Base-by-base conservation (phyloP, 2,888 invertebrate genomes). In the Dione juno region DNA sequence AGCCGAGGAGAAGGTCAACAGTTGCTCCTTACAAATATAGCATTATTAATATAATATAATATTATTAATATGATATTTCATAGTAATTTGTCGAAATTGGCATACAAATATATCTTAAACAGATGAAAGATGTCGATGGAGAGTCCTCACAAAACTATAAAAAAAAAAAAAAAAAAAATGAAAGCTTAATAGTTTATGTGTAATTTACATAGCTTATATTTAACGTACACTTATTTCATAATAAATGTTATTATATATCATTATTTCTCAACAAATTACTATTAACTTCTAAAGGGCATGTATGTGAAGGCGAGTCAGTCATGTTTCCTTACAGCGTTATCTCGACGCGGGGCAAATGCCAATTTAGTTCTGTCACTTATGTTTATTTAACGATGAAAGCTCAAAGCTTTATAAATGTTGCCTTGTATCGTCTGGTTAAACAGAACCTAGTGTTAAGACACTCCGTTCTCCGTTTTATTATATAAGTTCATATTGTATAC, bases 221-320 rank as follows among this genome's bases (percentile, higher is more conserved):
- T n/a, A n/a, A n/a, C n/a, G n/a, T n/a, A n/a, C n/a, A n/a, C n/a
- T n/a, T n/a, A n/a, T n/a, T n/a, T n/a, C n/a, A n/a, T n/a, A n/a
- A n/a, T n/a, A n/a, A n/a, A n/a, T n/a, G n/a, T n/a, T n/a, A n/a
- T n/a, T 28, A 28, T 28, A 28, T 28, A 28, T 28, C 2, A 3
- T 3, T 28, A 28, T 28, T 3, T 28, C 2, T 28, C 28, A 28
- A 28, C 28, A 28, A 28, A 28, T 28, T 28, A 50, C 10, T 19
- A 50, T 19, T 50, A 10, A 50, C 50, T 41, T 19, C 40, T 58
- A 40, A 19, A 57, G 40, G 5, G 35, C 28, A 21, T 61, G 14
- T 14, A 41, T 41, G 41, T 21, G 59, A 8, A 52, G 58, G 68
- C 63, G 35, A 64, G 69, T 70, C 72, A 59, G 67, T 67, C 63